These are phyloP conservation scores for Cardinalis cardinalis DNA, from an alignment of 2,113 vertebrate species.

Conservation along the genomic window DNA sequence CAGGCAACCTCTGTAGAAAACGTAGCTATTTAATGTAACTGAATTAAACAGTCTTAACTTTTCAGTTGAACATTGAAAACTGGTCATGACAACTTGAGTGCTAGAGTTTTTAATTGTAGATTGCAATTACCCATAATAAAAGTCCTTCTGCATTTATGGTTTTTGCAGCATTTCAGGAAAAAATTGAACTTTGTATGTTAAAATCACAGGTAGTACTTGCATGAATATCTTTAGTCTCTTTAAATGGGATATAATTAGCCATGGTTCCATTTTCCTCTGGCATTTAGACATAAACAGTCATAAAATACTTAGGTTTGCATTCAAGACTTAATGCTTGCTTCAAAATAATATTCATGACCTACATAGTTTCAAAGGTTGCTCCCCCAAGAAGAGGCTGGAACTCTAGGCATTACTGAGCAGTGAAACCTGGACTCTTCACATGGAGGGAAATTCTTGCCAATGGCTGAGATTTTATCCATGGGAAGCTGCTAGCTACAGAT, in stretches of 20 bases:
- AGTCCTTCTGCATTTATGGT: background rate
- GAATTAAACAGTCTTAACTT: background rate
- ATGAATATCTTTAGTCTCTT: background rate
- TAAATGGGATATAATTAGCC: background rate
- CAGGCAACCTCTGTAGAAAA: background rate
- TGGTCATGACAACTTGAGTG: background rate
- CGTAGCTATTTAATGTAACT: background rate
- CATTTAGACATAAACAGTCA: background rate
- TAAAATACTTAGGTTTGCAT: background rate
- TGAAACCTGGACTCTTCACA: background rate
- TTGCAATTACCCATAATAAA: background rate
- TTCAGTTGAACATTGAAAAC: background rate
- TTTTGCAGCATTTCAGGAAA: background rate
- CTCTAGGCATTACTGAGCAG: background rate
- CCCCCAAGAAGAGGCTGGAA: background rate
- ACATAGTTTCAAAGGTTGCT: background rate
- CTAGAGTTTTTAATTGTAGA: background rate
- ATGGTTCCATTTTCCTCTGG: background rate
- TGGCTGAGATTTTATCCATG: background rate
- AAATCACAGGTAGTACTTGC: background rate
- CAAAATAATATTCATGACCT: background rate
- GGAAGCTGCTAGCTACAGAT: background rate
- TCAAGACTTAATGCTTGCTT: conserved; percentile 8
- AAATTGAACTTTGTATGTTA: background rate
- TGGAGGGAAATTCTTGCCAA: background rate